These are phyloP conservation scores for Lutjanus erythropterus DNA, from an alignment of 2,113 vertebrate genomes.

Conservation along the genomic window DNA sequence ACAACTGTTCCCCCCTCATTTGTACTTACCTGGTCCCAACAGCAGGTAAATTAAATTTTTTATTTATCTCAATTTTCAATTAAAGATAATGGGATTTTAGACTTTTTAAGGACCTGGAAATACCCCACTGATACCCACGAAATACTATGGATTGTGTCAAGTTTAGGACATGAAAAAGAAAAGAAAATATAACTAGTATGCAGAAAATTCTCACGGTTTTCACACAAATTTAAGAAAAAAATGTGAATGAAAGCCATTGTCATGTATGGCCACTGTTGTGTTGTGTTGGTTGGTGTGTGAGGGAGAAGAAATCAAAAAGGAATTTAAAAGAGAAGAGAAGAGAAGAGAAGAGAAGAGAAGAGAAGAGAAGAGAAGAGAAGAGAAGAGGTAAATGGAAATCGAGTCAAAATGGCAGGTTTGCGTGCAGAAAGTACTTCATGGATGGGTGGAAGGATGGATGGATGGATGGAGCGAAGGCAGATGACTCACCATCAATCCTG, in stretches of 20 bases:
- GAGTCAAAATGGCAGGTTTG: constrained; percentile 20
- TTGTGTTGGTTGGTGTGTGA: neutral
- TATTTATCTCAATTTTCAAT: too few species aligned
- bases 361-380: neutral
- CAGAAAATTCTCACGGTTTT: too few species aligned
- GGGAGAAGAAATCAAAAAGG: too few species aligned
- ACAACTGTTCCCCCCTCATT: too few species aligned
- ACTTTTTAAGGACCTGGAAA: too few species aligned
- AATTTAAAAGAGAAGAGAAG: too few species aligned
- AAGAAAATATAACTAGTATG: constrained; percentile 32
- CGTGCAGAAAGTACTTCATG: constrained; percentile 41
- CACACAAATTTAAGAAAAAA: neutral
- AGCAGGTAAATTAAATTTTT: too few species aligned
- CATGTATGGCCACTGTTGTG: neutral
- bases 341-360: too few species aligned
- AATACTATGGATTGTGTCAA: too few species aligned
- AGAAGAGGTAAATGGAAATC: constrained; percentile 14
- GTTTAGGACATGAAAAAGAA: neutral
- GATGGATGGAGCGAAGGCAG: constrained; percentile 36
- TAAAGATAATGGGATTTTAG: too few species aligned
- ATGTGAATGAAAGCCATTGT: neutral
- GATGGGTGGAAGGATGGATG: constrained; percentile 23
- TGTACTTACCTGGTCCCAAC: too few species aligned
- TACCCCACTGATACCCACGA: too few species aligned
- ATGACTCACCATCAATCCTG: constrained; percentile 94